phyloP scores from a whole-genome alignment of 2,888 invertebrate genomes.

The Nomada lathburiana region DNA sequence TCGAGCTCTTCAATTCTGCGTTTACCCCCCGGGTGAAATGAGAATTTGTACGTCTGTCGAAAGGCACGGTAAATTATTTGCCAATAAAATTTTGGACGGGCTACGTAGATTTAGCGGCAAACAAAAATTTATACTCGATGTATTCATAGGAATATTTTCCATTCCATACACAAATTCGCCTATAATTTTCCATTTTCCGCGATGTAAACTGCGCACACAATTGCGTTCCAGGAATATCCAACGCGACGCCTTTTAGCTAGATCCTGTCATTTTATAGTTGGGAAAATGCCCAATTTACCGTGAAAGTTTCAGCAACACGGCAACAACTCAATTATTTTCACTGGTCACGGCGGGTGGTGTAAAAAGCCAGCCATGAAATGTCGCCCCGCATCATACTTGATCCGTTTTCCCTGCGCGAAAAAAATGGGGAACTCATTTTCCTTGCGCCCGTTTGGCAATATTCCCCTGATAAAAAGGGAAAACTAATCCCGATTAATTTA shows the following conservation, averaged over 20 bases:
- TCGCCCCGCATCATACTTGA: slow-evolving; percentile 24
- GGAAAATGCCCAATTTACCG: slow-evolving; percentile 45
- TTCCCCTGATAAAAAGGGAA: neutral
- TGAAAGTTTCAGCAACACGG: slow-evolving; percentile 44
- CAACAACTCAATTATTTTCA: slow-evolving; percentile 54
- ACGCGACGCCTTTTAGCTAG: slow-evolving; percentile 24
- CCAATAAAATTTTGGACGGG: too few species aligned
- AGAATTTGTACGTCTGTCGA: too few species aligned
- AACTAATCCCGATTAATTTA: slow-evolving; percentile 13
- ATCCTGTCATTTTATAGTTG: slow-evolving; percentile 34
- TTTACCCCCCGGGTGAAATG: neutral
- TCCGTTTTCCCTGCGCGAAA: slow-evolving; percentile 30
- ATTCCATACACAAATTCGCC: neutral
- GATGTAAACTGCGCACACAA: neutral
- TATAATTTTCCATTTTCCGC: neutral
- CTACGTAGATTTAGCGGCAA: too few species aligned
- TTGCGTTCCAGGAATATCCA: neutral
- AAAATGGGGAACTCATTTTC: slow-evolving; percentile 33
- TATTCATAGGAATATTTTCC: neutral
- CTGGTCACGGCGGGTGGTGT: slow-evolving; percentile 29
- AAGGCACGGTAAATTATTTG: too few species aligned
- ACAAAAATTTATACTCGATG: neutral
- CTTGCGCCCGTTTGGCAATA: neutral
- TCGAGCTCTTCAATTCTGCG: slow-evolving; percentile 25
- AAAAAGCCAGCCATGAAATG: slow-evolving; percentile 48